Base-by-base conservation (phyloP, 2,888 invertebrate genomes). In the Nomada flava region DNA sequence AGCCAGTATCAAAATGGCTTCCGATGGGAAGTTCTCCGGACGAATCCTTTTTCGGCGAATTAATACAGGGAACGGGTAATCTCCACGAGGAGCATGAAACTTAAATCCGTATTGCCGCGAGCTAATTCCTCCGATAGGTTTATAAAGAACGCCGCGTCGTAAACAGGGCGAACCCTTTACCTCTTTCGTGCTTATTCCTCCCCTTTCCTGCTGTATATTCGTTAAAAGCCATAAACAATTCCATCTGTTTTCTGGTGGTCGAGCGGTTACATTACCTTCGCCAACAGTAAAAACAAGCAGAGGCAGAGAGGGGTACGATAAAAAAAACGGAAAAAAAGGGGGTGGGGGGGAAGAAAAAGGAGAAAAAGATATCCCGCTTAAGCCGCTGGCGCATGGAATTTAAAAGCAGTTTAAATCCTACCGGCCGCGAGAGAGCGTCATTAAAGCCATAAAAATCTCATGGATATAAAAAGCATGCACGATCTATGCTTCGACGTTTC, bases 321-420 rank as follows among this genome's bases (percentile, higher is more conserved):
- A 20, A 42, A 11, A 36, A 72, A 29, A 3, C 2, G 18, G 9
- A 18, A 64, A 52, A 59, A 52, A 13, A n/a, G 9, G 50, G 36
- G 36, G 7, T 0, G 36, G 36, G 36, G 3, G 36, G n/a, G 2
- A 23, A 11, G 18, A 13, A 26, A 29, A 26, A 36, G 55, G 29
- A 23, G 9, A 52, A 59, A 50, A 63, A 60, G 79, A 72, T 72
- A 72, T 75, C 68, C 64, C 75, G 72, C 67, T 75, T 70, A 74
- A 70, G 73, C 69, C 69, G 47, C 42, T 36, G 67, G 50, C 63
- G 78, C 23, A 23, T 23, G 60, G 69, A 84, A 80, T 84, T 76
- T 84, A 72, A 83, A 83, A 84, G 84, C 83, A 80, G 83, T 80
- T 84, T 84, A 84, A 84, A 80, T 80, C 80, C 77, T 36, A 29